Evolutionary conservation across 2,888 invertebrate genomes (phyloP), one percentile per base, ranked within the genome.

Genomic region (Falcaria lacertinaria): DNA sequence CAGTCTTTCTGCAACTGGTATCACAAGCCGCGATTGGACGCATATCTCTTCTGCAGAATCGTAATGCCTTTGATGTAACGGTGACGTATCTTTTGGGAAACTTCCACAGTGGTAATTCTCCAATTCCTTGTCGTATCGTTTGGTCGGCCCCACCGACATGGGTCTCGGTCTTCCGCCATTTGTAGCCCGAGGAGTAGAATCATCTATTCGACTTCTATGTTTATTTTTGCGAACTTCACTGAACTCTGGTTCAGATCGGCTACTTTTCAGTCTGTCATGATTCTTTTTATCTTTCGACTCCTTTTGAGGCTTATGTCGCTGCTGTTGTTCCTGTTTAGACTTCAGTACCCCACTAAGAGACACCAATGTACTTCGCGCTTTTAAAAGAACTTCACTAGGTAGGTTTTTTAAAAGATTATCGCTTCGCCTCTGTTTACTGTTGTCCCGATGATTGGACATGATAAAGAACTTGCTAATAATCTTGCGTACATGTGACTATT

Each of bases 321-420:
- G 70, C 15, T 72, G 68, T 1, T 84, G 67, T 1, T 84, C 81
- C 45, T 74, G 77, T 64, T 78, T 85, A 7, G 85, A 60, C 68
- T 90, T 91, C 14, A 91, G 61, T 11, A 84, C 90, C 38, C 87
- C 88, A 22, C 88, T 74, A 39, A 90, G 61, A 1, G 86, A 86
- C 14, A 82, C 75, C n/a, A 90, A 60, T 15, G 89, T 89, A 49
- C 78, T 88, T 44, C 85, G 71, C 1, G 90, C 90, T 61, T 85
- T 86, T 14, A 83, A 51, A 35, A 90, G 57, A 0, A 90, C 90
- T 63, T 89, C 90, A 4, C 81, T 72, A 0, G 89, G 89, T 33
- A 89, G 63, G 47, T 75, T 90, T 57, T 89, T 89, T 33, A 90
- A 68, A 6, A 67, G 60, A 61, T 88, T 77, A 59, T 91, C 77